Evolutionary conservation across 1,140 invertebrate species (phyloP).

Genomic region (Homarus americanus): DNA sequence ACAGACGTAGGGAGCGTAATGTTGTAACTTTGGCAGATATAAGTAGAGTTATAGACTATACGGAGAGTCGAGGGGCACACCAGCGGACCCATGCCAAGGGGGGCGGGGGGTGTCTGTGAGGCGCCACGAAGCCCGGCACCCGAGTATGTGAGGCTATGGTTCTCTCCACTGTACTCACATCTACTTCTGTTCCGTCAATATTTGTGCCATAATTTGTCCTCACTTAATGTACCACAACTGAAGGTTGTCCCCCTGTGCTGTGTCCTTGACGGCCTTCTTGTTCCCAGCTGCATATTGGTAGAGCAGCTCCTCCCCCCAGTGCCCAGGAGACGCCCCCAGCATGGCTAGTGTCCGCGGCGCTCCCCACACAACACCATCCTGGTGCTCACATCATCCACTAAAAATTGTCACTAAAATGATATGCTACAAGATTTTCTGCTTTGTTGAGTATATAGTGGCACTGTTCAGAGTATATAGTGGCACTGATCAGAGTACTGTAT

Average conservation of each 20-base stretch:
- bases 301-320: not conserved
- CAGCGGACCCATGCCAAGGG: not conserved
- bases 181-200: too few species aligned
- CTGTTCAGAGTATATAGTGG: not conserved
- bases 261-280: too few species aligned
- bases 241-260: too few species aligned
- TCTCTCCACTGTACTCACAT: too few species aligned
- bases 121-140: too few species aligned
- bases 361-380: not conserved
- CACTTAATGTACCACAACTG: too few species aligned
- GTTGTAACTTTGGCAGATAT: constrained; percentile 58
- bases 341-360: not conserved
- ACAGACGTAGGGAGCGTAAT: constrained; percentile 16
- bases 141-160: too few species aligned
- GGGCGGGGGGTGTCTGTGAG: not conserved
- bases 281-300: not conserved
- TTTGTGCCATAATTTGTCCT: too few species aligned
- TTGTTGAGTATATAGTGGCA: not conserved
- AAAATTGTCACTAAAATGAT: constrained; percentile 54
- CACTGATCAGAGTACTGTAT: too few species aligned
- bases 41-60: constrained; percentile 58
- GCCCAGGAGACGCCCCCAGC: not conserved
- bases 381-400: constrained; percentile 19
- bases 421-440: constrained; percentile 48
- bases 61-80: not conserved